Conservation (phyloP, 2,888 invertebrate genomes). For the Agriopis leucophaearia region DNA sequence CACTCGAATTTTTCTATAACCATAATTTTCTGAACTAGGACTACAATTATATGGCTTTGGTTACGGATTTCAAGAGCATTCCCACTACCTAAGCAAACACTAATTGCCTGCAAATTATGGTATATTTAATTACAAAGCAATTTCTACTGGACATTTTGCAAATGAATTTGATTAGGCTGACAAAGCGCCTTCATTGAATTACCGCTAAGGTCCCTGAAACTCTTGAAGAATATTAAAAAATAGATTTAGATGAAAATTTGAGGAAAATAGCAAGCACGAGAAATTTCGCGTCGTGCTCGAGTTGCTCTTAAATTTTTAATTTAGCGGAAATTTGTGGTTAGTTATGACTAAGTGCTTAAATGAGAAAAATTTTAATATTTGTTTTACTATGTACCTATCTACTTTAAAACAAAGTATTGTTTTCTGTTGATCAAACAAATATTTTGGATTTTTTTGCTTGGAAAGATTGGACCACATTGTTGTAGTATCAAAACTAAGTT, state of each 20-base stretch:
- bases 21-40: no score
- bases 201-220: slow-evolving; percentile 48
- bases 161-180: slow-evolving; percentile 61
- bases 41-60: no score
- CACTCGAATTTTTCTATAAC: no score
- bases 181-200: slow-evolving; percentile 61
- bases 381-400: no score
- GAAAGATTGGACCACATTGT: no score
- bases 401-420: no score
- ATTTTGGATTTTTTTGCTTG: no score
- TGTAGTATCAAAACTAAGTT: no score
- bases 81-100: slow-evolving; percentile 21
- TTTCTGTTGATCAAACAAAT: no score
- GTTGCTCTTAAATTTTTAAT: slow-evolving; percentile 24
- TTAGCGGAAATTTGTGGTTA: background rate
- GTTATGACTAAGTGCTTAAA: no score
- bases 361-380: no score
- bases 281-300: slow-evolving; percentile 2
- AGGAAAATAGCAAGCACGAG: slow-evolving; percentile 16
- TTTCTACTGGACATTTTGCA: slow-evolving; percentile 61
- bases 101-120: slow-evolving; percentile 44
- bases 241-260: slow-evolving; percentile 36
- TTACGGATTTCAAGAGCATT: slow-evolving; percentile 11
- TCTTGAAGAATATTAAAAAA: slow-evolving; percentile 50
- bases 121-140: slow-evolving; percentile 57